phyloP scores from a whole-genome alignment of 1,140 invertebrate species.

The Sinonovacula constricta region DNA sequence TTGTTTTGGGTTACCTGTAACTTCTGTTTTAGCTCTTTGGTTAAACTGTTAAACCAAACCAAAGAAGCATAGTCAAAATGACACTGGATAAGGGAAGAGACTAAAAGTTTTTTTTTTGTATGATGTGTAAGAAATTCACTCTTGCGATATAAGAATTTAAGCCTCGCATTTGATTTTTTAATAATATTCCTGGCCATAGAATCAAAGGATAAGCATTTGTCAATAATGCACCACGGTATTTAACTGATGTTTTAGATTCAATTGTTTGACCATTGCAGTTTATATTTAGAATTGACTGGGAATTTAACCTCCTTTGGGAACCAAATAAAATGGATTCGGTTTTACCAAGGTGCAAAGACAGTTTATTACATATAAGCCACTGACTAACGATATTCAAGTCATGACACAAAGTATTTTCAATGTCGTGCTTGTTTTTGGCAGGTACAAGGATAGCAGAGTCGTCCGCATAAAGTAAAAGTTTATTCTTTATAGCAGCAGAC shows the following conservation, averaged over 20 bases:
- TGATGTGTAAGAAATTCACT: conserved; percentile 14
- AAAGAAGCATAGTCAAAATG: too few species aligned
- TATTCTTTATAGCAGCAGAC: too few species aligned
- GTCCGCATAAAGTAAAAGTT: too few species aligned
- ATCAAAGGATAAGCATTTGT: conserved; percentile 1
- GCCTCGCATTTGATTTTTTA: conserved; percentile 20
- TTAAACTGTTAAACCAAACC: too few species aligned
- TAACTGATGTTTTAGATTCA: conserved; percentile 16
- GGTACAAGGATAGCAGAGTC: conserved; percentile 13
- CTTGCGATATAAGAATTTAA: conserved; percentile 22
- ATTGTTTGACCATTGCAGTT: conserved; percentile 33
- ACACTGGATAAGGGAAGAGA: too few species aligned
- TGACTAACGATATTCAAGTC: neutral
- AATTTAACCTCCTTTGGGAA: conserved; percentile 25
- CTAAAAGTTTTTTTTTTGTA: too few species aligned
- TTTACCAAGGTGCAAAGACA: conserved; percentile 54
- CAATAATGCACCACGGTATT: conserved; percentile 19
- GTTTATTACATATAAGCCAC: conserved; percentile 45
- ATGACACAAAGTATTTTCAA: neutral
- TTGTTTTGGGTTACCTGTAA: too few species aligned
- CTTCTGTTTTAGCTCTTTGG: too few species aligned
- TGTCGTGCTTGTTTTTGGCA: neutral
- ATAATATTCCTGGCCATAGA: conserved; percentile 5
- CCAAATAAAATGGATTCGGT: conserved; percentile 52
- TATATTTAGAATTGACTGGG: conserved; percentile 11